Conservation (phyloP, 2,113 vertebrate species). For the Malurus melanocephalus region DNA sequence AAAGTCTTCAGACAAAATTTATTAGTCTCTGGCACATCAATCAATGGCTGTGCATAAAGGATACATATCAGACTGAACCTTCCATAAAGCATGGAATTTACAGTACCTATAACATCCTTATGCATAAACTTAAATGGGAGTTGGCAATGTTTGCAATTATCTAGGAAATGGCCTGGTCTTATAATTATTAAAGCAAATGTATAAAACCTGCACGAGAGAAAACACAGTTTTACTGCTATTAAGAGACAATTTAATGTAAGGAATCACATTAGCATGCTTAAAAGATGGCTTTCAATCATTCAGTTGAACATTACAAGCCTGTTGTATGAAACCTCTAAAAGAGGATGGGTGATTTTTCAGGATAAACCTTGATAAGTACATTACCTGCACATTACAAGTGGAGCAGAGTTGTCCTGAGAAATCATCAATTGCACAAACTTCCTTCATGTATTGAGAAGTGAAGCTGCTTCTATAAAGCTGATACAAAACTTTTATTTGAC, state of each 20-base stretch:
- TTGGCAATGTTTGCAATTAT: conserved; percentile 54
- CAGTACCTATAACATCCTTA: conserved; percentile 3
- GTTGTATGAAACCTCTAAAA: background rate
- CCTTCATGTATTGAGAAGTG: background rate
- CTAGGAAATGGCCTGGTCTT: conserved; percentile 38
- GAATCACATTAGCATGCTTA: conserved; percentile 25
- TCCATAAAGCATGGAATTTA: conserved; percentile 39
- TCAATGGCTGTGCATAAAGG: conserved; percentile 31
- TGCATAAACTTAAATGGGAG: conserved; percentile 45
- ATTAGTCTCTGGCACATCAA: conserved; percentile 39
- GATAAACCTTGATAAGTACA: background rate
- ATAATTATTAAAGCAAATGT: conserved; percentile 54
- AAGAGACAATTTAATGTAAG: conserved; percentile 44
- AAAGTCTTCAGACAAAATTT: conserved; percentile 46
- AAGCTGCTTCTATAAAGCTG: background rate
- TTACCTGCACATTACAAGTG: background rate
- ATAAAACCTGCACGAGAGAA: conserved; percentile 26
- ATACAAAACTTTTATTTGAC: background rate
- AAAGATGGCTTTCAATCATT: conserved; percentile 43
- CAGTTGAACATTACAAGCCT: background rate
- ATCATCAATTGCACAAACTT: background rate
- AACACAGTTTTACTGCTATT: conserved; percentile 39
- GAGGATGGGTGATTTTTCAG: background rate
- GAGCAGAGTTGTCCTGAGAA: background rate
- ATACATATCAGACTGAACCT: background rate